Conservation (phyloP, 2,113 vertebrate genomes). For the Pycnonotus jocosus region DNA sequence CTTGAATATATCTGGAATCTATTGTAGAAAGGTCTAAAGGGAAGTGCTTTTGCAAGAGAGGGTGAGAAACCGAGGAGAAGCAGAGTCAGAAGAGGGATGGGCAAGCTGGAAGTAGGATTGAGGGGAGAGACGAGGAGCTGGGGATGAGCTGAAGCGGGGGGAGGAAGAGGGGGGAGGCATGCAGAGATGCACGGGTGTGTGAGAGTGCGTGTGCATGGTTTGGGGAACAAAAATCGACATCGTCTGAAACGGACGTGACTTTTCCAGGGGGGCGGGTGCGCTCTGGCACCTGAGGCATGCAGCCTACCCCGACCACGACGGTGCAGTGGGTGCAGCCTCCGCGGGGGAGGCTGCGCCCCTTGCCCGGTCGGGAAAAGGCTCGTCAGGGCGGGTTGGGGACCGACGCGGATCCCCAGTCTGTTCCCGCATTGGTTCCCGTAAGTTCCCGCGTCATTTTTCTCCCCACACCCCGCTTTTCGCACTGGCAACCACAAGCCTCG, state of each 20-base stretch:
- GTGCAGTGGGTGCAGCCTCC: background rate
- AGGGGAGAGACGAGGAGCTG: background rate
- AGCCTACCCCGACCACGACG: background rate
- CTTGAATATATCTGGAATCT: background rate
- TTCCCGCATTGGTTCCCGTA: conserved; percentile 65
- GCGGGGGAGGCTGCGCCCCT: background rate
- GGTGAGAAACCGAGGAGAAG: background rate
- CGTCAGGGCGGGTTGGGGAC: conserved; percentile 21
- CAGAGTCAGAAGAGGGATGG: background rate
- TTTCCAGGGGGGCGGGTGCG: background rate
- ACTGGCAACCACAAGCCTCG: conserved; percentile 33
- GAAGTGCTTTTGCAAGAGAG: background rate
- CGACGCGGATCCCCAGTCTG: conserved; percentile 14
- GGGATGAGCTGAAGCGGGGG: background rate
- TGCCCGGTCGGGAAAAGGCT: background rate
- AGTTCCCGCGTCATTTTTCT: conserved; percentile 70
- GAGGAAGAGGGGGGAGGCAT: background rate
- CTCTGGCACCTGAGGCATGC: background rate
- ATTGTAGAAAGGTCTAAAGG: background rate
- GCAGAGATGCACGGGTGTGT: fast-evolving
- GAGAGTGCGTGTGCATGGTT: background rate
- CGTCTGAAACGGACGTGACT: background rate
- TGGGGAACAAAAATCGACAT: background rate
- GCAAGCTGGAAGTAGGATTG: background rate
- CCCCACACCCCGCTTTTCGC: conserved; percentile 38